Evolutionary conservation across 2,797 vertebrate genomes (phyloP).

Genomic region (Alca torda): DNA sequence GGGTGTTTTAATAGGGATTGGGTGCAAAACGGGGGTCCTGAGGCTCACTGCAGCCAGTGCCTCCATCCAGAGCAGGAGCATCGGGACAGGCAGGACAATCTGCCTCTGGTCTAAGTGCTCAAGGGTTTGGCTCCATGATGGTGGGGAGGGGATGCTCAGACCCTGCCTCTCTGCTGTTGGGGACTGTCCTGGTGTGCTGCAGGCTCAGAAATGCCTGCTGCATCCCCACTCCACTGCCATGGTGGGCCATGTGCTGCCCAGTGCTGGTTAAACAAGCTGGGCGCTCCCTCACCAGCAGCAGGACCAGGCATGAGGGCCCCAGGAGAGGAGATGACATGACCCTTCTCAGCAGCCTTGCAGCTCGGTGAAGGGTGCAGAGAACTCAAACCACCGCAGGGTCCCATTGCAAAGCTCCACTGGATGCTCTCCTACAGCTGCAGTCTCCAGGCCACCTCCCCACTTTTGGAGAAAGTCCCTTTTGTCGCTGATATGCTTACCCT

Average conservation of each 20-base stretch:
- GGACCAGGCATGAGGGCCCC: not conserved
- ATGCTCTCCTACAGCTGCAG: not conserved
- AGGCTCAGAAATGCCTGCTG: not conserved
- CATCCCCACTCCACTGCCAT: rapidly evolving
- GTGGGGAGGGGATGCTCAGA: not conserved
- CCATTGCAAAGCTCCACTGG: rapidly evolving
- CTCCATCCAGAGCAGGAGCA: not conserved
- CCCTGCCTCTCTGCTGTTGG: not conserved
- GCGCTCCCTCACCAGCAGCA: not conserved
- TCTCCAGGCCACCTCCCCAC: not conserved
- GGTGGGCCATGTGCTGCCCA: not conserved
- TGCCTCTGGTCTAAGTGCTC: not conserved
- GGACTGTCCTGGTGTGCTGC: not conserved
- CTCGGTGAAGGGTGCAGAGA: not conserved
- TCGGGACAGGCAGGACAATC: not conserved
- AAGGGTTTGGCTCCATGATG: not conserved
- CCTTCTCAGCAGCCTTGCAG: not conserved
- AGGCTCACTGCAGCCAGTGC: too few relatives aligned
- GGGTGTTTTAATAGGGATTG: not conserved
- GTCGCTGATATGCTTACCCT: not conserved
- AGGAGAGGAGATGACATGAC: not conserved
- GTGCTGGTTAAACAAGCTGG: not conserved
- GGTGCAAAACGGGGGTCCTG: not conserved
- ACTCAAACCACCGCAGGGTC: not conserved
- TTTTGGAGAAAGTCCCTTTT: not conserved